Percentiles rank a stretch among this genome's conserved stretches.
Conservation (phyloP, 2,888 invertebrate genomes). For the Vanessa cardui region DNA sequence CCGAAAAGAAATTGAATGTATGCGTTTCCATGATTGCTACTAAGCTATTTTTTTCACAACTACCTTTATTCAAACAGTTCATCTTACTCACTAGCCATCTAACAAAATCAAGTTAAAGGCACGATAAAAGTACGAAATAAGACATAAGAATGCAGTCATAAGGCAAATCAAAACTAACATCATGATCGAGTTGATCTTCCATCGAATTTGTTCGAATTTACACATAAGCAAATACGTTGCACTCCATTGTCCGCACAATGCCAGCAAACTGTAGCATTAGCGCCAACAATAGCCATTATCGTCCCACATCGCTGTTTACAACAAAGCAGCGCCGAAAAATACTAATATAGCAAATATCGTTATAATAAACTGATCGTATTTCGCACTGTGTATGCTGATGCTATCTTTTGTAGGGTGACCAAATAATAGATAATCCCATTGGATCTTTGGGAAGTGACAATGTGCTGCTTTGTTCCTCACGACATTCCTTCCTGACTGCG, state of each 20-base stretch:
- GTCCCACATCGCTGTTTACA: slow-evolving; percentile 44
- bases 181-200: background rate
- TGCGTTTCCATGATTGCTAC: too few species aligned
- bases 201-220: background rate
- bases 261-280: slow-evolving; percentile 57
- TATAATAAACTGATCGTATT: slow-evolving; percentile 78
- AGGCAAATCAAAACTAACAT: too few species aligned
- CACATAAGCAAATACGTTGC: background rate
- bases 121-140: too few species aligned
- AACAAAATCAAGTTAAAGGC: too few species aligned
- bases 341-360: slow-evolving; percentile 75
- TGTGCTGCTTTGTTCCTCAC: slow-evolving; percentile 45
- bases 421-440: slow-evolving; percentile 71
- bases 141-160: too few species aligned
- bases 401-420: slow-evolving; percentile 65
- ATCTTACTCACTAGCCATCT: too few species aligned
- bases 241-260: slow-evolving; percentile 42
- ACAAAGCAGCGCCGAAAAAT: slow-evolving; percentile 50
- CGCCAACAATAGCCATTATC: slow-evolving; percentile 52
- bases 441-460: slow-evolving; percentile 60
- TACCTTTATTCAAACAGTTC: too few species aligned
- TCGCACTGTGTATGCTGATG: slow-evolving; percentile 57
- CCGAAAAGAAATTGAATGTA: too few species aligned
- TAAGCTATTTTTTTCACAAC: too few species aligned
- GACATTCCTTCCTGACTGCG: slow-evolving; percentile 48